Conservation (phyloP, 53 echinoderm and acorn worm species). For the Henricia sp. region DNA sequence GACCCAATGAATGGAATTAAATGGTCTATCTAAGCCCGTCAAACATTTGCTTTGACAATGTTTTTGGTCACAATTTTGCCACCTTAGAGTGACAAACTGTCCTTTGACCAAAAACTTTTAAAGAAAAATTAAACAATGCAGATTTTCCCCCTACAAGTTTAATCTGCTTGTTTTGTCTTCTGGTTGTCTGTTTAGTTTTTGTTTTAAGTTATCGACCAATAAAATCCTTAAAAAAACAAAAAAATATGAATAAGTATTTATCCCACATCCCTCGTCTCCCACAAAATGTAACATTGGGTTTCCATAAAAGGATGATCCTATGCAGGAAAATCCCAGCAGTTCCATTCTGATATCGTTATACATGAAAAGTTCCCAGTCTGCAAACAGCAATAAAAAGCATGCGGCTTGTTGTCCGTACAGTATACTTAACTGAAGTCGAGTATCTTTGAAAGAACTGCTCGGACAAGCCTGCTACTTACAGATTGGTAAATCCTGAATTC, state of each 20-base stretch:
- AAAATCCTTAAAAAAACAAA: slow-evolving; percentile 13
- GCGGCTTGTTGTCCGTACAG: slow-evolving; percentile 20
- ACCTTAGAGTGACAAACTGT: too few relatives aligned
- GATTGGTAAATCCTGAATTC: slow-evolving; percentile 12
- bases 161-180: slow-evolving; percentile 56
- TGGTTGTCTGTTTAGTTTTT: slow-evolving; percentile 15
- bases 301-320: background rate
- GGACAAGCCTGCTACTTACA: slow-evolving; percentile 25
- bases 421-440: background rate
- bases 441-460: background rate
- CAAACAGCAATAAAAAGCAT: slow-evolving; percentile 19
- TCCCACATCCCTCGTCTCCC: slow-evolving; percentile 31
- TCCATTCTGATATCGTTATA: slow-evolving; percentile 33
- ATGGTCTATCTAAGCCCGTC: too few relatives aligned
- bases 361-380: slow-evolving; percentile 51
- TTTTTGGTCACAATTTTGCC: background rate
- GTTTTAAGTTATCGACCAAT: slow-evolving; percentile 19
- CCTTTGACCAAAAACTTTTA: slow-evolving; percentile 27
- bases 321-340: background rate
- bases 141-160: slow-evolving; percentile 53
- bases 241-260: background rate
- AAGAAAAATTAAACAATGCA: slow-evolving; percentile 28
- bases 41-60: background rate
- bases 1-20: too few relatives aligned
- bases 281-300: slow-evolving; percentile 29